Evolutionary conservation across 1,140 invertebrate species (phyloP).

Genomic region (Papilio polyxenes): DNA sequence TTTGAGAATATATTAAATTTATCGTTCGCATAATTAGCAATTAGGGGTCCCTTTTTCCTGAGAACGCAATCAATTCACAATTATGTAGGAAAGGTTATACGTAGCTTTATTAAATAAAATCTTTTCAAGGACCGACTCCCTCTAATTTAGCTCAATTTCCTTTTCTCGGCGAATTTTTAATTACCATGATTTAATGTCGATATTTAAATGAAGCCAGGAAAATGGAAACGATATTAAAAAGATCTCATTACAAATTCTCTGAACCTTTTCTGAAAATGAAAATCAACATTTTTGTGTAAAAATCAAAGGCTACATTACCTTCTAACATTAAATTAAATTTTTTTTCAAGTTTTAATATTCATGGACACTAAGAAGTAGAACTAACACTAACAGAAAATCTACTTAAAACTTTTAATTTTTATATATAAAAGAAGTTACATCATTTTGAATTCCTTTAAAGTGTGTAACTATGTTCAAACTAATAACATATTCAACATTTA

Average conservation of each 20-base stretch:
- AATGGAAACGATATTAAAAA: conserved; percentile 1
- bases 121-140: conserved; percentile 55
- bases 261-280: background rate
- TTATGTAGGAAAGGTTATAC: conserved; percentile 70
- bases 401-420: too few species aligned
- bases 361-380: too few species aligned
- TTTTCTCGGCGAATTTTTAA: conserved; percentile 62
- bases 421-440: too few species aligned
- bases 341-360: too few species aligned
- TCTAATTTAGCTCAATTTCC: conserved; percentile 59
- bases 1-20: conserved; percentile 47
- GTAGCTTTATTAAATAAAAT: conserved; percentile 73
- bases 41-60: conserved; percentile 66
- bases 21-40: conserved; percentile 67
- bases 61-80: conserved; percentile 75
- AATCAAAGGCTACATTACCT: background rate
- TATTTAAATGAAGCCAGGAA: conserved; percentile 33
- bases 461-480: too few species aligned
- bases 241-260: background rate
- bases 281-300: conserved; percentile 12
- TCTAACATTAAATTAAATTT: too few species aligned
- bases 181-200: conserved; percentile 58
- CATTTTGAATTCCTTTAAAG: too few species aligned
- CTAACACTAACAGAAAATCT: too few species aligned
- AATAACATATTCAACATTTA: background rate